phyloP scores from a whole-genome alignment of 2,113 vertebrate genomes.

The Poicephalus meyeri region DNA sequence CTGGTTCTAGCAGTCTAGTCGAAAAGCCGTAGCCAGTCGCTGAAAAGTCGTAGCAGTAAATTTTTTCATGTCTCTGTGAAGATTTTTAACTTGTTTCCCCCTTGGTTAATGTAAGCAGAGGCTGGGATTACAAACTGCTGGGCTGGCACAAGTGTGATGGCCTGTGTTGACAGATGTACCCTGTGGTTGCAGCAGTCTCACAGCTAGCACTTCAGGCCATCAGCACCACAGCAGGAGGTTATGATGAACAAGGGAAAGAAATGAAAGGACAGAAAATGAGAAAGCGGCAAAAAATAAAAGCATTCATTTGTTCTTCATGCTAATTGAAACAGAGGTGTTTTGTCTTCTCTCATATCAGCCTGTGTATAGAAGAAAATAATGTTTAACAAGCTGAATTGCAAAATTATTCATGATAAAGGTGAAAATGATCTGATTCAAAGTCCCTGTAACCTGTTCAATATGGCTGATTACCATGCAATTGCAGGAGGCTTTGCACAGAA shows the following conservation, averaged over 20 bases:
- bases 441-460: neutral
- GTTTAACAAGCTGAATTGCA: neutral
- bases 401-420: neutral
- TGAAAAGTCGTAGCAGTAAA: neutral
- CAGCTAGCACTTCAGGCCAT: slow-evolving; percentile 31
- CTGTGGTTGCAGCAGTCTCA: neutral
- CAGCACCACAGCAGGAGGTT: slow-evolving; percentile 44
- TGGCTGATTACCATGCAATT: neutral
- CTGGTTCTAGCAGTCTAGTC: neutral
- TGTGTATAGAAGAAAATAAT: neutral
- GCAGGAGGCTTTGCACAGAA: neutral
- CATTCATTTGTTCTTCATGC: neutral
- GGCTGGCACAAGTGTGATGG: neutral
- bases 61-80: neutral
- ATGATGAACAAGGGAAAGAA: neutral
- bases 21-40: neutral
- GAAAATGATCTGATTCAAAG: neutral
- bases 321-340: neutral
- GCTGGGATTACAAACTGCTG: neutral
- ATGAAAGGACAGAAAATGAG: slow-evolving; percentile 36
- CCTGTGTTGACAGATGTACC: neutral
- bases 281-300: neutral
- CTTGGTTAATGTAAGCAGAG: slow-evolving; percentile 24
- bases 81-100: slow-evolving; percentile 28
- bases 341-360: neutral